Evolutionary conservation across 2,797 vertebrate species (phyloP), one percentile per base, ranked within the genome.

Genomic region (Fundulus diaphanus): DNA sequence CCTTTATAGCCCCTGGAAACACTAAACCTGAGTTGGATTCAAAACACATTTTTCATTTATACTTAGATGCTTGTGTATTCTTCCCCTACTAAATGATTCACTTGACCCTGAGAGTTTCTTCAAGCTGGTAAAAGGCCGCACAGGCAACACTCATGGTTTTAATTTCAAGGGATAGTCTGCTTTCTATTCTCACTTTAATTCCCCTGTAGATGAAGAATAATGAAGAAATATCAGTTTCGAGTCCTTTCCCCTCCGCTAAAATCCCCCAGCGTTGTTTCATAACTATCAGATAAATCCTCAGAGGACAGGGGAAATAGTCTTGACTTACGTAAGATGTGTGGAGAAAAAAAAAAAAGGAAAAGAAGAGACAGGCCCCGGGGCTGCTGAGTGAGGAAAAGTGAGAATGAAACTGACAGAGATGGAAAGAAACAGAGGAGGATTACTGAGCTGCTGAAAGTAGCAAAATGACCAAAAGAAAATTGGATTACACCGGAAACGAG

Each of bases 241-340:
- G 84, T 86, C 83, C 83, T 86, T 73, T 80, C 72, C 85, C 85
- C 82, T 92, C 86, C 69, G 84, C 78, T 86, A 77, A 87, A 89
- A 86, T 89, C 87, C 89, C 89, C 77, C 69, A 73, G 87, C 80
- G 80, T 82, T 82, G 84, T 93, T 93, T 93, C 89, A 86, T 92
- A 93, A 92, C 92, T 89, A 87, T 90, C 90, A 92, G 88, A 87
- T 79, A n/a, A 86, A 86, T 92, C 90, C 83, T 81, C 90, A 88
- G 91, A 92, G 92, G 87, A 87, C 90, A 80, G 80, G 89, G 90
- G 90, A 90, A 90, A 92, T 88, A 89, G 90, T 89, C 85, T 88
- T 65, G 6, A 78, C 90, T 94, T 94, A 94, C 77, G 61, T 92
- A 94, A 93, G 92, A 89, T 77, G 82, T 84, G 87, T 86, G 81